Evolutionary conservation across 2,888 invertebrate genomes (phyloP).

Genomic region (Sericinus montela): DNA sequence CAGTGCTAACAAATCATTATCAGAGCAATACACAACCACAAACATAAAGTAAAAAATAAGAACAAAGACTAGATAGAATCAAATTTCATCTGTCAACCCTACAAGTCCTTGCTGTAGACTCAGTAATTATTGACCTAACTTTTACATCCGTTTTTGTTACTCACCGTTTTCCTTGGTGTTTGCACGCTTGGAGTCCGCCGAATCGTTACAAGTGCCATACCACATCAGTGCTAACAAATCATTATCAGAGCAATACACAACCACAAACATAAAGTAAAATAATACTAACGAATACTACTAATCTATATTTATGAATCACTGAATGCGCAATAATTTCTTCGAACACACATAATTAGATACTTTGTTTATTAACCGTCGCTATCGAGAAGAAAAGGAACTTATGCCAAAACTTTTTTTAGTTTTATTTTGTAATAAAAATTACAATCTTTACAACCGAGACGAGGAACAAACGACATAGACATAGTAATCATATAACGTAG

Average conservation of each 20-base stretch:
- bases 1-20: slow-evolving; percentile 66
- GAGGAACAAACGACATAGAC: slow-evolving; percentile 24
- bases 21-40: slow-evolving; percentile 67
- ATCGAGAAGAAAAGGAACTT: slow-evolving; percentile 20
- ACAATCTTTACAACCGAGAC: slow-evolving; percentile 23
- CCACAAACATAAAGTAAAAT: slow-evolving; percentile 67
- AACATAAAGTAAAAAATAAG: slow-evolving; percentile 45
- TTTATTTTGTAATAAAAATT: slow-evolving; percentile 23
- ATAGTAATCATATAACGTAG: not conserved
- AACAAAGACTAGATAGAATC: slow-evolving; percentile 14
- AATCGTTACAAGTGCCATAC: slow-evolving; percentile 77
- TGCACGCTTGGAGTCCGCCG: slow-evolving; percentile 75
- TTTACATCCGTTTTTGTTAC: slow-evolving; percentile 41
- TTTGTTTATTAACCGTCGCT: slow-evolving; percentile 22
- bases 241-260: slow-evolving; percentile 66
- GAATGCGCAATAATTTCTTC: slow-evolving; percentile 32
- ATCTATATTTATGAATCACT: slow-evolving; percentile 54
- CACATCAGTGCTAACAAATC: slow-evolving; percentile 68
- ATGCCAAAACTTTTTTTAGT: slow-evolving; percentile 17
- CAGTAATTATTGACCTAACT: slow-evolving; percentile 32
- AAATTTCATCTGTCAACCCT: slow-evolving; percentile 18
- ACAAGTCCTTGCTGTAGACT: slow-evolving; percentile 14
- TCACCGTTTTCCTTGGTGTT: slow-evolving; percentile 73
- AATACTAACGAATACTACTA: slow-evolving; percentile 54
- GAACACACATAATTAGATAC: slow-evolving; percentile 32